Evolutionary conservation across 2,797 vertebrate species (phyloP).

Genomic region (Babyrousa celebensis): DNA sequence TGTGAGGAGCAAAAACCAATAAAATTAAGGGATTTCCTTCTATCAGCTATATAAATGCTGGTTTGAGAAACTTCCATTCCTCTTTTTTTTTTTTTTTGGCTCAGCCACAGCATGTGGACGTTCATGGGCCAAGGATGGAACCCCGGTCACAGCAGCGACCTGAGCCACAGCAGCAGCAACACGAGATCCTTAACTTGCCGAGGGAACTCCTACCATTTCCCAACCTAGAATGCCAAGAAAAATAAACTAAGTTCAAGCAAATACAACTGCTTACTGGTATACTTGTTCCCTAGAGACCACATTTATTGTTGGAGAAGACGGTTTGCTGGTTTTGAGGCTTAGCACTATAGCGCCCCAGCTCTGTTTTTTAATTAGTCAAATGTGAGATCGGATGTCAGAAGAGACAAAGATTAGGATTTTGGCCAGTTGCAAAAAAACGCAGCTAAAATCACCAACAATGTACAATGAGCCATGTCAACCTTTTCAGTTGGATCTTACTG

Average conservation of each 20-base stretch:
- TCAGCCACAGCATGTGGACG: too few species aligned
- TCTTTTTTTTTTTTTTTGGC: too few species aligned
- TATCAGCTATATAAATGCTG: slow-evolving; percentile 22
- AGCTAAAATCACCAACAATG: slow-evolving; percentile 20
- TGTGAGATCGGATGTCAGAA: slow-evolving; percentile 67
- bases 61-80: not conserved
- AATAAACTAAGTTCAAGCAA: not conserved
- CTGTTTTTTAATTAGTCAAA: slow-evolving; percentile 75
- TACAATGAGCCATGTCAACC: not conserved
- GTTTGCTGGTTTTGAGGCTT: slow-evolving; percentile 43
- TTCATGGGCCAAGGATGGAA: too few species aligned
- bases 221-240: slow-evolving; percentile 38
- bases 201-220: not conserved
- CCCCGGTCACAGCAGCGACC: too few species aligned
- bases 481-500: slow-evolving; percentile 71
- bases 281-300: not conserved
- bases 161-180: too few species aligned
- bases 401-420: slow-evolving; percentile 71
- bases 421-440: slow-evolving; percentile 1
- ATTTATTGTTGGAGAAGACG: not conserved
- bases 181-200: too few species aligned
- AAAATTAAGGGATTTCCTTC: not conserved
- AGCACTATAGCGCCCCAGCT: not conserved
- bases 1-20: slow-evolving; percentile 21
- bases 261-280: not conserved